Evolutionary conservation across 2,113 vertebrate genomes (phyloP).

Genomic region (Sitta europaea): DNA sequence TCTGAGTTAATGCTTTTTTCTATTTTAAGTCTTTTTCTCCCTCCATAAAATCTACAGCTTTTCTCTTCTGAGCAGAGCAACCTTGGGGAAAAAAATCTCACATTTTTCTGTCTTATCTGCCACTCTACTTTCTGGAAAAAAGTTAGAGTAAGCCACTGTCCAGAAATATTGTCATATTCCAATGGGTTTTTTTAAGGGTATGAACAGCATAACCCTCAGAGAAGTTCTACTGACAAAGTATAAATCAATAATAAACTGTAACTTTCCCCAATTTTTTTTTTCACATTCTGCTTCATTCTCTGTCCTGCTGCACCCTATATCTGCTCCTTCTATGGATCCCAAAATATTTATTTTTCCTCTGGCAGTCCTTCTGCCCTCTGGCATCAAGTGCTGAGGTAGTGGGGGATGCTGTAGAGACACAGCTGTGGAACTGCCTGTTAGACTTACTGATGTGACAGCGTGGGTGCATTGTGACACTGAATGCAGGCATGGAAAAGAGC

Average conservation of each 20-base stretch:
- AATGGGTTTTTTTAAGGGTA: background rate
- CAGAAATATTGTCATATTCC: background rate
- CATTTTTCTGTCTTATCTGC: background rate
- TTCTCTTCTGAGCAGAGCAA: background rate
- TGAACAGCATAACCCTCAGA: background rate
- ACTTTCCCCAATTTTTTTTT: background rate
- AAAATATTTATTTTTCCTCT: background rate
- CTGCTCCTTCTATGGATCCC: background rate
- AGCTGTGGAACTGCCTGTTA: background rate
- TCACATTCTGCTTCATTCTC: background rate
- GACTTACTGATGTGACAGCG: background rate
- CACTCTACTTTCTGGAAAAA: background rate
- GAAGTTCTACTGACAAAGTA: background rate
- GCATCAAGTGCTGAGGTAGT: background rate
- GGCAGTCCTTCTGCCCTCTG: background rate
- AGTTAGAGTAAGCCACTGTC: background rate
- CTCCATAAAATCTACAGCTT: background rate
- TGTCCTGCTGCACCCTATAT: background rate
- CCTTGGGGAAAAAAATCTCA: rapidly evolving
- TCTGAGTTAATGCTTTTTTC: background rate
- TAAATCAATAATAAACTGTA: background rate
- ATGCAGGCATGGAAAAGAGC: background rate
- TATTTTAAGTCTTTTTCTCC: background rate
- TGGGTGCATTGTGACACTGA: background rate
- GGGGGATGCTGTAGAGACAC: too few relatives aligned